Base-by-base conservation (phyloP, 2,888 invertebrate genomes). In the Dasysyrphus tricinctus region DNA sequence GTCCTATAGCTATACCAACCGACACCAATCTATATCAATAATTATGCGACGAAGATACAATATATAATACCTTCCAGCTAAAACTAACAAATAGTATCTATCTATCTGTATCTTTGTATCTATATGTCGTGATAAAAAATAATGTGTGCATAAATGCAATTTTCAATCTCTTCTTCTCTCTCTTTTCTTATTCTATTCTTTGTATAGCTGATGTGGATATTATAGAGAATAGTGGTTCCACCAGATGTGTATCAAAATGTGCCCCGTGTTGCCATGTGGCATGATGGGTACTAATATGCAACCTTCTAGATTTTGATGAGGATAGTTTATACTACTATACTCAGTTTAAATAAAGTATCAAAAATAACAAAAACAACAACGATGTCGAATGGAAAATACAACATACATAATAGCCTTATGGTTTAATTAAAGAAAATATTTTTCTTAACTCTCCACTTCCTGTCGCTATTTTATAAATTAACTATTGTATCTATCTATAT, bases 401-500 rank as follows among this genome's bases (percentile, higher is more conserved):
- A 63, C 73, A 77, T 82, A 63, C 73, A 77, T 82, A 74, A 83
- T 78, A 19, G 65, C 76, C 80, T 72, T 44, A 63, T 88, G 69
- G 84, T 88, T 89, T 88, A 89, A 88, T 89, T 89, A 89, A 88
- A 88, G 88, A 88, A 88, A 88, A 88, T 88, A 86, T 88, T 88
- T 88, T 88, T 80, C 82, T 88, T 88, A 88, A 88, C 88, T 88
- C 88, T 84, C 85, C 76, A 86, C 81, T 88, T 88, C 88, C 88
- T 88, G 88, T 88, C 80, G 80, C 70, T 78, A 70, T 76, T 81
- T 67, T 65, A 67, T 67, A 67, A 67, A 79, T 81, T 72, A 82
- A 77, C 74, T 75, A 76, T 86, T 82, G 81, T 86, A 75, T 72
- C 51, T 34, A 12, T 87, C 70, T 67, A 34, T 67, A 34, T 78